Evolutionary conservation across 2,797 vertebrate genomes (phyloP), one percentile per base, ranked within the genome.

Genomic region (Lates japonicus): DNA sequence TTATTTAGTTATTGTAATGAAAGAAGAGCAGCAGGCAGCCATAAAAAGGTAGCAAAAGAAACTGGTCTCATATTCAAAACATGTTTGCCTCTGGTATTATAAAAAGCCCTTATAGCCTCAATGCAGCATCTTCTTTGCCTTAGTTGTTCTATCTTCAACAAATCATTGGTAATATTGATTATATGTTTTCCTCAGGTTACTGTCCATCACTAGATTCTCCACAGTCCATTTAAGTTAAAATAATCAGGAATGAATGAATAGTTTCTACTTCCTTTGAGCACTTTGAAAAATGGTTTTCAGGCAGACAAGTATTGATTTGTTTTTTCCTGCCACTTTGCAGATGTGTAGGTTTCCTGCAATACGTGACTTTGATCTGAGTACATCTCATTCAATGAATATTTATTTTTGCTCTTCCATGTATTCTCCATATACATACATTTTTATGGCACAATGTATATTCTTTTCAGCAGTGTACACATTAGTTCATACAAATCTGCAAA

Each of bases 1-100:
- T 81, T 83, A 85, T 83, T 90, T 88, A 73, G 74, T 80, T 74
- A 83, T 83, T 81, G 59, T 89, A 84, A 84, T 87, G 48, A 78
- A 83, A 68, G 55, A 63, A 44, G 39, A 63, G 52, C 57, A 80
- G 62, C 49, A 46, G 51, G 69, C 29, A 67, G 55, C 0, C 4
- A 78, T 61, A 66, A 59, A 72, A 76, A 75, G 46, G 68, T 57
- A 74, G 42, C 37, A 65, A 73, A 87, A 49, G 3, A 54, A 78
- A 83, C 51, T 82, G 46, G n/a, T n/a, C n/a, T n/a, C 33, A 69
- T 79, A 58, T 55, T 39, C 57, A 69, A 72, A 81, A 69, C 35
- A 66, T 66, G 33, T 74, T 78, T 20, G 39, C 64, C 69, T 76
- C 55, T 6, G 9, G 57, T 70, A 6, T 66, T 52, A 31, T 58